phyloP scores from a whole-genome alignment of 2,888 invertebrate genomes.

The Athalia rosae region DNA sequence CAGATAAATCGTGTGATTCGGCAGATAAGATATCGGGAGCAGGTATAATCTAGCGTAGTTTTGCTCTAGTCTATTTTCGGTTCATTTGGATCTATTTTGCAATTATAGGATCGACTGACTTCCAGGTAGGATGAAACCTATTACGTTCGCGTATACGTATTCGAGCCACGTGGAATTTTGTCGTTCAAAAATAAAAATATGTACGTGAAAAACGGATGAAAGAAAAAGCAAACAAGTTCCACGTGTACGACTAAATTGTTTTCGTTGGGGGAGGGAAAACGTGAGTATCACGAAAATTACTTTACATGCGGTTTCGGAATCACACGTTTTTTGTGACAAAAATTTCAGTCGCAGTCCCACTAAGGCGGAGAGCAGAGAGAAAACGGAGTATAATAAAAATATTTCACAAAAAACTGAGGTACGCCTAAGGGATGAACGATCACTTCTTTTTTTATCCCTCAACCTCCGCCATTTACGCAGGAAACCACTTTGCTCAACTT shows the following conservation, averaged over 20 bases:
- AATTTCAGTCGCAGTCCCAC: not conserved
- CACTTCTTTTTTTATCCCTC: not conserved
- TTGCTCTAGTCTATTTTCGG: constrained; percentile 4
- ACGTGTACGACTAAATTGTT: constrained; percentile 25
- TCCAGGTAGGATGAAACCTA: constrained; percentile 31
- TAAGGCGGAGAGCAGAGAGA: not conserved
- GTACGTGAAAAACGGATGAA: not conserved
- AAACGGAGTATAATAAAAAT: not conserved
- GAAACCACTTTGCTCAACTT: not conserved
- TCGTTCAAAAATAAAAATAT: not conserved
- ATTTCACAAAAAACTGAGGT: not conserved
- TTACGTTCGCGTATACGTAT: not conserved
- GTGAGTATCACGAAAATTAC: constrained; percentile 4
- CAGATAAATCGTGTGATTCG: too few species aligned
- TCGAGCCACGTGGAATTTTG: constrained; percentile 33
- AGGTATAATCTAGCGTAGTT: too few species aligned
- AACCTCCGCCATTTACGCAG: not conserved
- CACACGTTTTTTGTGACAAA: constrained; percentile 5
- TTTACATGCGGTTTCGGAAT: constrained; percentile 19
- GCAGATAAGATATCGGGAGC: too few species aligned
- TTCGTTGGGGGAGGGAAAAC: not conserved
- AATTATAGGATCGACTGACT: constrained; percentile 19
- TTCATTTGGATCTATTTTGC: constrained; percentile 19
- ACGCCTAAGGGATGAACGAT: constrained; percentile 27
- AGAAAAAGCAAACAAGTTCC: not conserved